phyloP scores from a whole-genome alignment of 2,888 invertebrate species.

The Prosapia bicincta region DNA sequence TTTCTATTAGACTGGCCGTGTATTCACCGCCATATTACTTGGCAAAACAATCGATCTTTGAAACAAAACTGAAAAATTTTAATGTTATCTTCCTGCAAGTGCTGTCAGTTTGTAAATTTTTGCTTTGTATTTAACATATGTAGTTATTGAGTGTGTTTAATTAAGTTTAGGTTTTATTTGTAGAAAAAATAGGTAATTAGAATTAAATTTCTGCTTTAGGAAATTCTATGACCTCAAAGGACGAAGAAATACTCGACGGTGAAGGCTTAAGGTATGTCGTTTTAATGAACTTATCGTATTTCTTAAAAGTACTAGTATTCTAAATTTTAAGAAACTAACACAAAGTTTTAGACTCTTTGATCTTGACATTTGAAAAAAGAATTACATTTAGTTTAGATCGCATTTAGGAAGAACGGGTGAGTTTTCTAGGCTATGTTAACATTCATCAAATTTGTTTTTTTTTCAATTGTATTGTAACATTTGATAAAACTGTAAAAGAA shows the following conservation, averaged over 20 bases:
- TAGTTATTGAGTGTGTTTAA: background rate
- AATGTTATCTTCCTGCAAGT: background rate
- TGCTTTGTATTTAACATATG: background rate
- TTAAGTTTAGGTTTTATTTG: background rate
- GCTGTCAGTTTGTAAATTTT: background rate
- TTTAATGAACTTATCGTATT: background rate
- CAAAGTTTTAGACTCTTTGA: background rate
- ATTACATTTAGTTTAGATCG: background rate
- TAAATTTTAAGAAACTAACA: too few relatives aligned
- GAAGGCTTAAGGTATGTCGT: constrained; percentile 27
- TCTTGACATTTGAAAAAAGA: background rate
- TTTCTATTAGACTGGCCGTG: background rate
- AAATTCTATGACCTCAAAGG: constrained; percentile 32
- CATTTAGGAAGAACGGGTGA: background rate
- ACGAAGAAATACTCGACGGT: constrained; percentile 26
- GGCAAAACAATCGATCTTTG: background rate
- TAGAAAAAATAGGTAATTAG: background rate
- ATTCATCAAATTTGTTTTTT: too few relatives aligned
- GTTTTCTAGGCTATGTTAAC: background rate
- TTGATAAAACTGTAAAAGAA: too few relatives aligned
- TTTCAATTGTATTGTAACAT: too few relatives aligned
- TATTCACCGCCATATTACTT: background rate
- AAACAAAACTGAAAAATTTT: background rate
- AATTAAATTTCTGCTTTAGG: background rate
- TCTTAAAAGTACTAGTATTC: background rate